These are phyloP conservation scores for Entomyzon cyanotis DNA, from an alignment of 2,113 vertebrate species.

Conservation along the genomic window DNA sequence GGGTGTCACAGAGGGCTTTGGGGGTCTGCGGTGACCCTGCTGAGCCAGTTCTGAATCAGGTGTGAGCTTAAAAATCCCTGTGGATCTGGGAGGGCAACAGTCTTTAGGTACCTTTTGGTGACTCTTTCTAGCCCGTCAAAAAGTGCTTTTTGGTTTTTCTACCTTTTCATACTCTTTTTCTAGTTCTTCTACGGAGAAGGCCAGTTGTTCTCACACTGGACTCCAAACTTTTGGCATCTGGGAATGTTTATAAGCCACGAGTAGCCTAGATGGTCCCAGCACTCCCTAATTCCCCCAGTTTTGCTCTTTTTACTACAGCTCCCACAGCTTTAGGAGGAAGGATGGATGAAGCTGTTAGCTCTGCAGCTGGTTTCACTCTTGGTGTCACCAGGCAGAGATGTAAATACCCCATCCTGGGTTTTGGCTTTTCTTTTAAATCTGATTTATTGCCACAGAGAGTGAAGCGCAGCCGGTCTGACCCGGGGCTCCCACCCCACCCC, in stretches of 20 bases:
- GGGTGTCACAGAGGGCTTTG: background rate
- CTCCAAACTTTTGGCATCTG: background rate
- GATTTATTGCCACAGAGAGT: background rate
- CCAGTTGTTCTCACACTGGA: background rate
- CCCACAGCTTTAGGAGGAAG: background rate
- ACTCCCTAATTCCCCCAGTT: background rate
- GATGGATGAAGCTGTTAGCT: background rate
- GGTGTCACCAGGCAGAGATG: background rate
- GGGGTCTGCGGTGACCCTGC: background rate
- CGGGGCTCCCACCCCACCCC: background rate
- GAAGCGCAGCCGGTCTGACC: constrained; percentile 23
- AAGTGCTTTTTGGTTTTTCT: constrained; percentile 39
- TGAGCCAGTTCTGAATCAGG: background rate
- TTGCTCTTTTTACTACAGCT: background rate
- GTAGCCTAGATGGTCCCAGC: background rate
- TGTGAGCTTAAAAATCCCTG: background rate
- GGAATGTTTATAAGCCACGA: background rate
- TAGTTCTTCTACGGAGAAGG: background rate
- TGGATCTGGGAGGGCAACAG: background rate
- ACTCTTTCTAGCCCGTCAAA: constrained; percentile 25
- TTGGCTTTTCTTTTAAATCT: background rate
- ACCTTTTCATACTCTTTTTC: constrained; percentile 66
- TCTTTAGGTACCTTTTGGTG: background rate
- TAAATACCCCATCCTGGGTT: background rate
- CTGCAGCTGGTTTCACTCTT: constrained; percentile 51